Evolutionary conservation across 2,113 vertebrate species (phyloP), one percentile per base, ranked within the genome.

Genomic region (Narcine bancroftii): DNA sequence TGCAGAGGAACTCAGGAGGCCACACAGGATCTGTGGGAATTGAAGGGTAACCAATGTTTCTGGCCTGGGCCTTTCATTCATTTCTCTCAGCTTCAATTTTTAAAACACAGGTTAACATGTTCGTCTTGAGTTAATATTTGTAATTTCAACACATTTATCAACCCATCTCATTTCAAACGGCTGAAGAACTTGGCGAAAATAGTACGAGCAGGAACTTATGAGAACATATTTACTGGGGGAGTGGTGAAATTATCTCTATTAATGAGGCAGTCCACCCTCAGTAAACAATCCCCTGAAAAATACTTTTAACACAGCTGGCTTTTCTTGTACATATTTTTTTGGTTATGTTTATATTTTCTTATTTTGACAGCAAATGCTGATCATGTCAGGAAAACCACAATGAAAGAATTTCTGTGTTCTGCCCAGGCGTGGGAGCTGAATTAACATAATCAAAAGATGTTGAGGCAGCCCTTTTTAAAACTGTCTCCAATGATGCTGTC

Each of bases 281-380:
- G 53, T 87, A 87, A 87, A 87, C 36, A 87, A 7, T 87, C 81
- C 81, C 36, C 17, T 87, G 19, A 87, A 83, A 85, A n/a, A 17
- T 39, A 15, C 56, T 87, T 33, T 21, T 36, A 39, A 36, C 53
- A 60, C 19, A 56, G 0, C 33, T 1, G 15, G 29, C 53, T 2
- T n/a, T 60, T 56, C 19, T 53, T 39, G 53, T 56, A 21, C 17
- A 9, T 87, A n/a, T 60, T 85, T 36, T 60, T 15, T 63, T 63
- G 50, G 29, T 21, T 53, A 36, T 85, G n/a, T 87, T 85, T 60
- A 36, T n/a, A 87, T 87, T 21, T 36, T 63, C 81, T 36, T 87
- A 56, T 87, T 87, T 87, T 9, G 33, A 60, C 53, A 81, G 77
- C 42, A 33, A 60, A 17, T 63, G 81, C 53, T 36, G 17, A 60